Base-by-base conservation (phyloP, 2,888 invertebrate species). In the Sminthurides aquaticus region DNA sequence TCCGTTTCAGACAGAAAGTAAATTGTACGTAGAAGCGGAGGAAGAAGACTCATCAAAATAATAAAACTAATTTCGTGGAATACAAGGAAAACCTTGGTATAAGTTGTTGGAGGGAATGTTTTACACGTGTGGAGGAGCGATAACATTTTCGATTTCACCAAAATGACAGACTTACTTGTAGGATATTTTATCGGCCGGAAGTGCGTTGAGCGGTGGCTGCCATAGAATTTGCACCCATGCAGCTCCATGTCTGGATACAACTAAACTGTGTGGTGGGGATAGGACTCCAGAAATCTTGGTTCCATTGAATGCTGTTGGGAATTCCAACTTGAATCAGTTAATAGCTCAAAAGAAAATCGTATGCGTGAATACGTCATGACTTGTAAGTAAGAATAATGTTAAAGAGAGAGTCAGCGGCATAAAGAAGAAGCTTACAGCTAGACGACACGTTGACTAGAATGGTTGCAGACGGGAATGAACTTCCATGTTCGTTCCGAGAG, bases 161-260 rank as follows among this genome's bases (percentile, higher is more conserved):
- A n/a, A n/a, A n/a, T n/a, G n/a, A n/a, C n/a, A n/a, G 15, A 80
- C 81, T 78, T 78, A 88, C 88, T 85, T 86, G 79, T 89, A 91
- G 0, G 83, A 82, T 64, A 91, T 85, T 76, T 85, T 84, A 78
- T 90, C 90, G 61, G 88, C 85, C 0, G 89, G 89, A 77, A 87
- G 87, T 49, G 88, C 87, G 79, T 88, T 88, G 79, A 89, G 87
- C 2, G 91, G 91, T 2, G 90, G 90, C 76, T 90, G 89, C 91
- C 91, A 91, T 15, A 86, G 83, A 62, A 91, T 83, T 0, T 88
- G 86, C 57, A 91, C 85, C 85, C 87, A 90, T 2, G 89, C 89
- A 57, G 90, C 90, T 58, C 89, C 89, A 77, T 89, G 90, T 5
- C 86, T 85, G 0, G 88, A 85, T 28, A 91, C 87, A 0, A 88